A percentile compares a stretch with the other conserved stretches of the same genome.
phyloP scores from a whole-genome alignment of 2,113 vertebrate species.

The Rafetus swinhoei region DNA sequence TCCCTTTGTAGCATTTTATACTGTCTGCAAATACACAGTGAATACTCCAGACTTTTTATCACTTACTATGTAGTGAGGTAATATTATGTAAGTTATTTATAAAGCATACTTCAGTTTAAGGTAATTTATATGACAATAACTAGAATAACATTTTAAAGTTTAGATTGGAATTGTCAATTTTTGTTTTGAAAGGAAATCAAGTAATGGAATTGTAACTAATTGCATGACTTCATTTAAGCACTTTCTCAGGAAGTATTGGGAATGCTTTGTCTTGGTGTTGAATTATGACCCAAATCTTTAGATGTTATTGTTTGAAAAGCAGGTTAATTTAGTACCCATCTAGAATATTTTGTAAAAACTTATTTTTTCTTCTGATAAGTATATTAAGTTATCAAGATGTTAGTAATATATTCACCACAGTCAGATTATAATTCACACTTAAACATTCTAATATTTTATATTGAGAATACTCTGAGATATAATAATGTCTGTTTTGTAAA shows the following conservation, averaged over 20 bases:
- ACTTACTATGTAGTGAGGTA: neutral
- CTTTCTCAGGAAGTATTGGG: neutral
- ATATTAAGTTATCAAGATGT: neutral
- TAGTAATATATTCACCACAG: neutral
- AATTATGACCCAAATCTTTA: neutral
- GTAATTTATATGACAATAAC: conserved; percentile 6
- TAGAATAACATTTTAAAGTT: neutral
- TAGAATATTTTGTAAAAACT: neutral
- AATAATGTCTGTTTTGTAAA: neutral
- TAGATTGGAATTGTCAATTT: neutral
- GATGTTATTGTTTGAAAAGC: neutral
- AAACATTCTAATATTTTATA: neutral
- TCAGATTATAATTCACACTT: neutral
- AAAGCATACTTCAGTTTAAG: neutral
- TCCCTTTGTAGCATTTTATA: neutral
- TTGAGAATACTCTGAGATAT: neutral
- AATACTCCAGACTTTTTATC: neutral
- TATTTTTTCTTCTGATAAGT: neutral
- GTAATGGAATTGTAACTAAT: neutral
- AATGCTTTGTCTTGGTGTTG: neutral
- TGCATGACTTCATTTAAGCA: neutral
- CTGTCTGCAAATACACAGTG: neutral
- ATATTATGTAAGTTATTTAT: neutral
- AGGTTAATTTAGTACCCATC: neutral
- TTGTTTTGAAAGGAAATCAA: neutral